Evolutionary conservation across 2,797 vertebrate genomes (phyloP), one percentile per base, ranked within the genome.

Genomic region (Micropoecilia bifurca): DNA sequence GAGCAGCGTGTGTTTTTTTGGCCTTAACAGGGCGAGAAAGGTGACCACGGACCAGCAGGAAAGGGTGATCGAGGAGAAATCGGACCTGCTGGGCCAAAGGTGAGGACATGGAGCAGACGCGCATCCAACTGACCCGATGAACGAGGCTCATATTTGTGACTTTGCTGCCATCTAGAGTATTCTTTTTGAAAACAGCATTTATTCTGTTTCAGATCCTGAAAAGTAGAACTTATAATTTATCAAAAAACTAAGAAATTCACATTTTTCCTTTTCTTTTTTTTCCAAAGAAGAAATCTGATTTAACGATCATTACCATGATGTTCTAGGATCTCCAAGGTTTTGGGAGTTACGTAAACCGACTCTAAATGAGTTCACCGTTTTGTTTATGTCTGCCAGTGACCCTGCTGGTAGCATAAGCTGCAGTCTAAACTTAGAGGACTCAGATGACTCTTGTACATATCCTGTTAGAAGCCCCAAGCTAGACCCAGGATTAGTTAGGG

Each of bases 61-160:
- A 98, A 96, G 85, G 98, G 98, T 2, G 98, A 99, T 47, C 93
- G 96, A 81, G 99, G 99, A 76, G 97, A 97, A 53, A 90, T 94
- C 2, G 99, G 99, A 91, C 88, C 88, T 69, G 61, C 91, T 28
- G 99, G 99, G 85, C 95, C 94, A 82, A 99, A 99, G 98, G 98
- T 99, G 76, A 95, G 97, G 91, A 53, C 80, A 53, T 72, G 13
- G 47, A 75, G 16, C 13, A 33, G 68, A 77, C 59, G 20, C 57
- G 53, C 63, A 22, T 12, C 61, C 22, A 6, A 69, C 75, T 6
- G 5, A 41, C 41, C 41, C 41, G 45, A 45, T 16, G 45, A 69
- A 6, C 20, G n/a, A 16, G 41, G 25, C 41, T 71, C 41, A 46
- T 18, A 28, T 25, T 36, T 63, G 43, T 71, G 76, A 41, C 68